phyloP scores from a whole-genome alignment of 2,797 vertebrate genomes.

The Phoebastria nigripes region DNA sequence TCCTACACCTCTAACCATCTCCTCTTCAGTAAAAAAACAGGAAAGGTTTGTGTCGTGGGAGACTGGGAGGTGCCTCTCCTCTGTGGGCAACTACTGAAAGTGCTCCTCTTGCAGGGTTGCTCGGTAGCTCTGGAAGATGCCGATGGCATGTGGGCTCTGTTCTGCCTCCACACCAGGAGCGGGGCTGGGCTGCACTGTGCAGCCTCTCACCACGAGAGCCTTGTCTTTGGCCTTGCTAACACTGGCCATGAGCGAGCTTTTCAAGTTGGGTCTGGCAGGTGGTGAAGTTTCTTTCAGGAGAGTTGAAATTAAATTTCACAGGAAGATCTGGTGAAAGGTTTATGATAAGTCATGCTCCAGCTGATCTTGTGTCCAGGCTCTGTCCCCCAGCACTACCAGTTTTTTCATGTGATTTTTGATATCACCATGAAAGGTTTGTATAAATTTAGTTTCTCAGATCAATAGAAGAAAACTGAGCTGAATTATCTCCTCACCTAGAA shows the following conservation, averaged over 20 bases:
- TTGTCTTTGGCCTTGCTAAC: background rate
- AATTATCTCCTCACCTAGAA: background rate
- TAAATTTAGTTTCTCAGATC: background rate
- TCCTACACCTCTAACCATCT: background rate
- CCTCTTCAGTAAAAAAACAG: background rate
- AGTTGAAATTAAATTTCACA: background rate
- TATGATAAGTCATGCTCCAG: background rate
- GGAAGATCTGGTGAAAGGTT: background rate
- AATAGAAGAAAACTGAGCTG: background rate
- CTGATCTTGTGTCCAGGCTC: background rate
- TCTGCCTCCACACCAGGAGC: background rate
- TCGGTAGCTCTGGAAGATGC: background rate
- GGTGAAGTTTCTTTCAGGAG: background rate
- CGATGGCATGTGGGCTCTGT: accelerated
- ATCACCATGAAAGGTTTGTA: background rate
- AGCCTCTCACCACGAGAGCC: background rate
- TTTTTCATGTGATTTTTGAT: background rate
- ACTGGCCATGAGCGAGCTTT: background rate
- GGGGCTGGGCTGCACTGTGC: background rate
- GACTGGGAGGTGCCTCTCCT: background rate
- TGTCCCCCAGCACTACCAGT: background rate
- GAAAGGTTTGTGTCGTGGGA: accelerated
- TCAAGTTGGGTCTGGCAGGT: background rate
- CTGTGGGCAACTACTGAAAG: background rate
- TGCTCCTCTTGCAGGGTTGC: background rate